A percentile compares a stretch with the other conserved stretches of the same genome.
Conservation (phyloP, 1,140 invertebrate species). For the Drosophila willistoni region DNA sequence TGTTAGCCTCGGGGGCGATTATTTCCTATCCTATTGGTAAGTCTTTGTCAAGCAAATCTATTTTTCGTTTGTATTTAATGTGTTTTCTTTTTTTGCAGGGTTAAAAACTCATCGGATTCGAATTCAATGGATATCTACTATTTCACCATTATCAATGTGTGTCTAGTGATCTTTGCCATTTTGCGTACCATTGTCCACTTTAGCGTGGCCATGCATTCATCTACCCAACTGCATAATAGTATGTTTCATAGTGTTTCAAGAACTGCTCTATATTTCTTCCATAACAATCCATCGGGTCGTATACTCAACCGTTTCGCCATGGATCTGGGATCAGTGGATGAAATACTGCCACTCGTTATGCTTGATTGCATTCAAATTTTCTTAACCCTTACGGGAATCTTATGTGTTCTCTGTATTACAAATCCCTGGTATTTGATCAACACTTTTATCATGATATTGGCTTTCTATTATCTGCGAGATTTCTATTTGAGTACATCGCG, state of each 20-base stretch:
- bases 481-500: constrained; percentile 93
- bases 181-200: constrained; percentile 87
- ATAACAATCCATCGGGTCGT: constrained; percentile 89
- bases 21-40: constrained; percentile 87
- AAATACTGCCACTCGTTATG: constrained; percentile 84
- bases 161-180: constrained; percentile 85
- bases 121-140: constrained; percentile 67
- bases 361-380: constrained; percentile 91
- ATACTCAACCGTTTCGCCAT: constrained; percentile 91
- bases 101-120: constrained; percentile 56
- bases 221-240: constrained; percentile 84
- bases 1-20: constrained; percentile 87
- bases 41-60: not conserved
- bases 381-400: constrained; percentile 89
- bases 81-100: constrained; percentile 83
- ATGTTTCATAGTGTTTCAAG: constrained; percentile 69
- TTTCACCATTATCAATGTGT: constrained; percentile 86
- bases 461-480: constrained; percentile 89
- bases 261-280: constrained; percentile 91
- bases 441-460: constrained; percentile 86
- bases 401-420: constrained; percentile 89
- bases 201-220: constrained; percentile 88
- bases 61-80: not conserved
- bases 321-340: constrained; percentile 86
- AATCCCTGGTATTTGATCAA: constrained; percentile 91